A percentile compares a stretch with the other conserved stretches of the same genome.
These are phyloP conservation scores for Drosophila peninsularis DNA, from an alignment of 2,888 invertebrate genomes.

Conservation along the genomic window DNA sequence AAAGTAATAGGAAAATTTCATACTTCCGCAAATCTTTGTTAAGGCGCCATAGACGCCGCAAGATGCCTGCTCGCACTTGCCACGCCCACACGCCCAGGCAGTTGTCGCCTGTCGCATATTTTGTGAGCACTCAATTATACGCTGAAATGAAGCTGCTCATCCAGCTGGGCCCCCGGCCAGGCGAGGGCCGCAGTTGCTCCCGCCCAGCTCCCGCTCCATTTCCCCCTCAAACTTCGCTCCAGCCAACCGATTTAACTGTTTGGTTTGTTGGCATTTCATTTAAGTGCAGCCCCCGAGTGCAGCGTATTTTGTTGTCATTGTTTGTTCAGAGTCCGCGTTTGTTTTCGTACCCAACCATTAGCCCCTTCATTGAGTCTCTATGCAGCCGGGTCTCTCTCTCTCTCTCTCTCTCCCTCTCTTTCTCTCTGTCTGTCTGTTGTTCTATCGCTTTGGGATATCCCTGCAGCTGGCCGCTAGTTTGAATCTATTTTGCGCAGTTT, in stretches of 20 bases:
- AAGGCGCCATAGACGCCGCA: conserved; percentile 26
- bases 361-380: neutral
- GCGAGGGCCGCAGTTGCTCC: neutral
- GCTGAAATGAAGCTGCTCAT: conserved; percentile 77
- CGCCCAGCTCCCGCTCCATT: conserved; percentile 1
- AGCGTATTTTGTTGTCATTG: conserved; percentile 76
- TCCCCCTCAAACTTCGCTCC: conserved; percentile 11
- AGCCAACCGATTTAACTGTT: conserved; percentile 60
- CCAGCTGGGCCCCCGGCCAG: conserved; percentile 55
- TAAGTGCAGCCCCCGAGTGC: conserved; percentile 53
- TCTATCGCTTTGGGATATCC: conserved; percentile 12
- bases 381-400: neutral
- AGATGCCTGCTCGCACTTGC: neutral
- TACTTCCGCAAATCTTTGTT: conserved; percentile 77
- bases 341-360: conserved; percentile 28
- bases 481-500: conserved; percentile 55
- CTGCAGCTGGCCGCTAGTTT: conserved; percentile 10
- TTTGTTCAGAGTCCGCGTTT: conserved; percentile 58
- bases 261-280: conserved; percentile 76
- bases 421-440: neutral
- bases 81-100: conserved; percentile 53
- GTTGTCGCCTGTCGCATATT: conserved; percentile 72
- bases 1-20: conserved; percentile 78
- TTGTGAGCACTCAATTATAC: conserved; percentile 76
- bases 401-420: too few species aligned